phyloP scores from a whole-genome alignment of 2,113 vertebrate species.

The Cromileptes altivelis region DNA sequence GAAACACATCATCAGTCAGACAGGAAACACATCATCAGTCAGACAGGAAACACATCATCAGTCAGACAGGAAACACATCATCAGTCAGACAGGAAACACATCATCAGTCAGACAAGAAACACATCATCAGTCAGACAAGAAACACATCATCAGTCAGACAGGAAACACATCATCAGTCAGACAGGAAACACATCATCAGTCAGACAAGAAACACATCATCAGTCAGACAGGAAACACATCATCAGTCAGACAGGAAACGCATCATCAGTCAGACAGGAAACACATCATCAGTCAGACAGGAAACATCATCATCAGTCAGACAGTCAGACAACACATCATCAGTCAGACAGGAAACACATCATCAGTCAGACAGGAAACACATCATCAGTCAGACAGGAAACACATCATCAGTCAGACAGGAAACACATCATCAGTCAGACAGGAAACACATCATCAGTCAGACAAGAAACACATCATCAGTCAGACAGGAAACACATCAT shows the following conservation, averaged over 20 bases:
- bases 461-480: not conserved
- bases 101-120: conserved; percentile 16
- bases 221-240: conserved; percentile 4
- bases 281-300: not conserved
- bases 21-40: not conserved
- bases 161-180: not conserved
- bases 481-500: conserved; percentile 1
- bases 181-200: conserved; percentile 6
- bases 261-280: not conserved
- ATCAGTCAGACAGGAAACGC: not conserved
- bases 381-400: not conserved
- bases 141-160: not conserved
- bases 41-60: not conserved
- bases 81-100: conserved; percentile 1
- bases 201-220: too few species aligned
- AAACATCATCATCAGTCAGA: not conserved
- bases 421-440: not conserved
- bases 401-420: not conserved
- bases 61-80: not conserved
- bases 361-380: not conserved
- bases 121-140: not conserved
- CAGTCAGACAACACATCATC: too few species aligned
- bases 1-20: not conserved
- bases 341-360: conserved; percentile 4
- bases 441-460: too few species aligned